Evolutionary conservation across 1,140 invertebrate species (phyloP), one percentile per base, ranked within the genome.

Genomic region (Drosophila littoralis): DNA sequence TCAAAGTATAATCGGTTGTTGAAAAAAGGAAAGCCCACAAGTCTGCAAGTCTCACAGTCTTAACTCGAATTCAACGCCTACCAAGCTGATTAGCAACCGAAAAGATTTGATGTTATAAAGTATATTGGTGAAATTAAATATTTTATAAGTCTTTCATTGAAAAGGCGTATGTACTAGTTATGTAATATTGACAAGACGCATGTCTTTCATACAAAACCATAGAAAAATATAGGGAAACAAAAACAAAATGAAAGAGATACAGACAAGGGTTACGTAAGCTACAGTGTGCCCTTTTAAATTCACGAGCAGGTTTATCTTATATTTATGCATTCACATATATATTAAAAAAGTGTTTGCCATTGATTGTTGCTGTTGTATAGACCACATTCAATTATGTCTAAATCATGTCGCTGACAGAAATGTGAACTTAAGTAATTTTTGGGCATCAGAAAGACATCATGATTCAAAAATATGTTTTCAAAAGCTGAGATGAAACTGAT

Each of bases 1-100:
- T 43, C n/a, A 10, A 58, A 76, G 80, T 82, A 81, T 83, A 82
- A 82, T 82, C 80, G 80, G 83, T 83, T 83, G 80, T 83, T 67
- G 65, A 51, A 42, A 59, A 36, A 42, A 45, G 32, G 12, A n/a
- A 9, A 60, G 59, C 60, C 28, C 22, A 38, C 48, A 52, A 48
- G 46, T 22, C 43, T 22, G 33, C 32, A 43, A 22, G 32, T 33
- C 46, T 22, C 10, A n/a, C 17, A 43, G 71, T 43, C 50, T 15
- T 60, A 70, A 38, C 66, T 36, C 51, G 15, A 64, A 71, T 51
- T 46, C 54, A 15, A 7, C 35, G 48, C 32, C 50, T 13, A 32
- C 13, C 32, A 70, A 38, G 42, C 12, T 28, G 55, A 63, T 60
- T 55, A 67, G 17, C 55, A 42, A 46, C 13, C 10, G 15, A 2